Evolutionary conservation across 1,140 invertebrate genomes (phyloP), one percentile per base, ranked within the genome.

Genomic region (Zaprionus ghesquierei): DNA sequence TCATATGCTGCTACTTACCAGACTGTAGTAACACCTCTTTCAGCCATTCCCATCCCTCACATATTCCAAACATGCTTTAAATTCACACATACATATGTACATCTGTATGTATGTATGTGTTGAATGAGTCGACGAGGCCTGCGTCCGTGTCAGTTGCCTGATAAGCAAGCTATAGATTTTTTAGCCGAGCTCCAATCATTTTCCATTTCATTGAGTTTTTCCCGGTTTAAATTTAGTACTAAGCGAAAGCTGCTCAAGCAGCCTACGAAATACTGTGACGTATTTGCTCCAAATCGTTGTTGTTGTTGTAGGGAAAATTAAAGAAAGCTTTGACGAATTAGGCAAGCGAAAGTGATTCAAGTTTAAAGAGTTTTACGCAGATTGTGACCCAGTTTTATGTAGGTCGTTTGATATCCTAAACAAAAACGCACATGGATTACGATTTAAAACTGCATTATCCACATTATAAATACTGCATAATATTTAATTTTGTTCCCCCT

Each of bases 151-250:
- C 65, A 15, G 61, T 41, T 62, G 69, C 64, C 84, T 71, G 82
- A 87, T 87, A 87, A 87, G 82, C 82, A 35, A 53, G 79, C 79
- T 82, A 82, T 82, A 68, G 84, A 77, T 70, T 77, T 73, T 71
- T 79, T 59, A 69, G 71, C 62, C 84, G n/a, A n/a, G 69, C 44
- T 64, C 75, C 69, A 76, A 74, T 89, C 79, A 89, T 82, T 87
- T 87, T 87, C 82, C 82, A 51, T 63, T 77, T 73, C 75, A 87
- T 69, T 87, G 82, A 51, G 41, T 35, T 51, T 56, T 77, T 41
- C 29, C 46, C 82, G 5, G 71, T 89, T 89, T 89, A 87, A 87
- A 82, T 89, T 82, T 87, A 87, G 84, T 72, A 65, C 50, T 44
- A 5, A 6, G 22, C 55, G 58, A n/a, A 60, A 55, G 18, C 62